phyloP scores from a whole-genome alignment of 2,113 vertebrate genomes.

The Entomyzon cyanotis region DNA sequence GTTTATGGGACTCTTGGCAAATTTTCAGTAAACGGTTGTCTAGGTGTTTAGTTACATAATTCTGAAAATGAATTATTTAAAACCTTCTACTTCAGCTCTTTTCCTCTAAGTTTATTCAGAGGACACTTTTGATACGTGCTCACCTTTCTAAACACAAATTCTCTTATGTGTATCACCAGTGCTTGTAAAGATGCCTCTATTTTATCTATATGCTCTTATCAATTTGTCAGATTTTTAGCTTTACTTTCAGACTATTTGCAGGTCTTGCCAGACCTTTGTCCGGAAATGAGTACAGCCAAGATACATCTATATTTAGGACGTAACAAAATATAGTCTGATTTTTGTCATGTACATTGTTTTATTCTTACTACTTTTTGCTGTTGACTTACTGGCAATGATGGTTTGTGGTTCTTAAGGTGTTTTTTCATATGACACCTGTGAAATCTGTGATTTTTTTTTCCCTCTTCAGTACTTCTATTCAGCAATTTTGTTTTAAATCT shows the following conservation, averaged over 20 bases:
- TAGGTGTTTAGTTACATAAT: constrained; percentile 18
- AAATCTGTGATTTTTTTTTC: background rate
- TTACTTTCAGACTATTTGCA: background rate
- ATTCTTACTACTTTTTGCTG: background rate
- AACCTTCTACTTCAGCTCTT: background rate
- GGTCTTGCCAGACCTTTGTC: background rate
- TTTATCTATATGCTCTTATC: background rate
- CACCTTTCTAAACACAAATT: background rate
- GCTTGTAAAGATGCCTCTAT: background rate
- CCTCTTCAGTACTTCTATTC: background rate
- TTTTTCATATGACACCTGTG: background rate
- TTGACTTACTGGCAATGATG: background rate
- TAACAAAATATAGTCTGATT: background rate
- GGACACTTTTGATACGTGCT: background rate
- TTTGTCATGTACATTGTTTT: background rate
- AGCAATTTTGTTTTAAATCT: background rate
- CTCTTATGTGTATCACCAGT: background rate
- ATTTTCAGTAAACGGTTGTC: background rate
- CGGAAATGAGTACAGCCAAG: constrained; percentile 13
- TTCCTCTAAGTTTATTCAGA: background rate
- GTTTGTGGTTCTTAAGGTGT: background rate
- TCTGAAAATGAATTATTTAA: background rate
- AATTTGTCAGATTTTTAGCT: background rate
- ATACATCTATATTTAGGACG: constrained; percentile 15
- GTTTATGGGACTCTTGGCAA: background rate